These are phyloP conservation scores for Myopa tessellatipennis DNA, from an alignment of 2,888 invertebrate species.

Conservation along the genomic window DNA sequence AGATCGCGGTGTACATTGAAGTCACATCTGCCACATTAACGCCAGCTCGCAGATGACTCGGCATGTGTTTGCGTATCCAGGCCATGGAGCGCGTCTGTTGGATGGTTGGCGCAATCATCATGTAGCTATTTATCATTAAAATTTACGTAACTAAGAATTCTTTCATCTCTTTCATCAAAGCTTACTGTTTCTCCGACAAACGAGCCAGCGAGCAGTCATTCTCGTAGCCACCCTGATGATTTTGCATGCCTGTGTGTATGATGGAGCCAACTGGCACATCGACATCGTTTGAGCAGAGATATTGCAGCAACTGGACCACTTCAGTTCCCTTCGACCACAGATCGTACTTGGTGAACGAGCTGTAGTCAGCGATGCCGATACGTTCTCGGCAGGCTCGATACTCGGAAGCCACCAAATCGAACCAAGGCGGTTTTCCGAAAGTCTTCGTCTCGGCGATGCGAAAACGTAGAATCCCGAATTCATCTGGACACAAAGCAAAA, in stretches of 20 bases:
- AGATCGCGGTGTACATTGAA: constrained; percentile 95
- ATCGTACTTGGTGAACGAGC: constrained; percentile 96
- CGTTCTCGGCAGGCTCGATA: constrained; percentile 94
- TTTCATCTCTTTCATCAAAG: constrained; percentile 19
- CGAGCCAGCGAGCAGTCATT: constrained; percentile 96
- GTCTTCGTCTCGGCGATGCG: constrained; percentile 84
- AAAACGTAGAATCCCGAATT: constrained; percentile 63
- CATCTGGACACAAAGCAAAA: constrained; percentile 54
- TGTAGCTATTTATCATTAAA: constrained; percentile 75
- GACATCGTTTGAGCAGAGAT: constrained; percentile 95
- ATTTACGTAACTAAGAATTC: background rate
- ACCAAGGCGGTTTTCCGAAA: constrained; percentile 94
- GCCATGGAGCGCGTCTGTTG: constrained; percentile 94
- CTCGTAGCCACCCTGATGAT: constrained; percentile 93
- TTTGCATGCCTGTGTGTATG: constrained; percentile 98
- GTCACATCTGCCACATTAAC: constrained; percentile 93
- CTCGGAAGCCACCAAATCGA: constrained; percentile 86
- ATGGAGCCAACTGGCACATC: constrained; percentile 93
- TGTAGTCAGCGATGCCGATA: constrained; percentile 94
- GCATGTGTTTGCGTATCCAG: constrained; percentile 89
- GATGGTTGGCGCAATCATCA: constrained; percentile 98
- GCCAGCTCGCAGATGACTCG: constrained; percentile 74
- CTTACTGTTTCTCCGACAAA: constrained; percentile 86
- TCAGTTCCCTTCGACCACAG: constrained; percentile 90
- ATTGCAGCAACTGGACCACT: constrained; percentile 90